A percentile compares a stretch with the other conserved stretches of the same genome.
Evolutionary conservation across 2,888 invertebrate genomes (phyloP).

Genomic region (Drosophila fulvimacula): DNA sequence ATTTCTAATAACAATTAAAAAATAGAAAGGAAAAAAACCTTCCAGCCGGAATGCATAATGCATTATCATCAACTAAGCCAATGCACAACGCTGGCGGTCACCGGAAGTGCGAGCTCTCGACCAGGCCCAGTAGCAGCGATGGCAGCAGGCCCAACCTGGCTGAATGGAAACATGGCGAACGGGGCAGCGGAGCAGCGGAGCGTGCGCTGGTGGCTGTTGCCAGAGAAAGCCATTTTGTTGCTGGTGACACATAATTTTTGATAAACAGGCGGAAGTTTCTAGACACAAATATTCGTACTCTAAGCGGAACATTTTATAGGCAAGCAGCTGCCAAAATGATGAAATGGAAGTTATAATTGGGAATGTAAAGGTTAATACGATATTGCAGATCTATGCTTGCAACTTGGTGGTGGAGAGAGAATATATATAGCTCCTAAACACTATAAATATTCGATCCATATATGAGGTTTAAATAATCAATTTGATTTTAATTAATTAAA

Average conservation of each 20-base stretch:
- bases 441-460: too few relatives aligned
- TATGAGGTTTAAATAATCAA: too few relatives aligned
- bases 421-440: too few relatives aligned
- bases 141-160: background rate
- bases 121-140: conserved; percentile 44
- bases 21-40: conserved; percentile 53
- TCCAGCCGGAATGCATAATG: conserved; percentile 63
- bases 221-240: conserved; percentile 47
- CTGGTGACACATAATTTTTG: conserved; percentile 17
- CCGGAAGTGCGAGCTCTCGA: conserved; percentile 57
- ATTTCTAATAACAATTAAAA: conserved; percentile 65
- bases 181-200: conserved; percentile 46
- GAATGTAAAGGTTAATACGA: too few relatives aligned
- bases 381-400: background rate
- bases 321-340: background rate
- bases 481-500: too few relatives aligned
- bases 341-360: background rate
- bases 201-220: conserved; percentile 41
- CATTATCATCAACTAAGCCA: conserved; percentile 65
- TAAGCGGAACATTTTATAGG: background rate
- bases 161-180: conserved; percentile 43
- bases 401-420: too few relatives aligned
- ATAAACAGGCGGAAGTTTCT: conserved; percentile 17
- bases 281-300: background rate
- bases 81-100: conserved; percentile 64